Evolutionary conservation across 1,140 invertebrate genomes (phyloP), one percentile per base, ranked within the genome.

Genomic region (Coelopa frigida): DNA sequence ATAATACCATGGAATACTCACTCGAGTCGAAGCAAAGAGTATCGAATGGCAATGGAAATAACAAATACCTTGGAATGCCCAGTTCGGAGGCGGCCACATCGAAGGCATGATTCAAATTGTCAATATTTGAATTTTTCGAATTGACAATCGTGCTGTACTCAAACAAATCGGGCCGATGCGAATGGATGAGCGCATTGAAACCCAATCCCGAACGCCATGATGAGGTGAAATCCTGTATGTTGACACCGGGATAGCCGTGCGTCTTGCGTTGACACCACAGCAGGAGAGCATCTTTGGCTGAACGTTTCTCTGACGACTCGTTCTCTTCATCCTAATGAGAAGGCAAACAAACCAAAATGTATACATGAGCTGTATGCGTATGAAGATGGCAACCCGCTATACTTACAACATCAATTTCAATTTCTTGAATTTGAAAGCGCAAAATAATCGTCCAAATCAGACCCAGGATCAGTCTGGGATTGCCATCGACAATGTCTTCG

Each of bases 201-300:
- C 91, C 94, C 50, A 98, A 76, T 17, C 94, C 94, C 53, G 80
- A 91, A 46, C 92, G 75, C 94, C 94, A 98, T n/a, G 91, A 95
- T 59, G 79, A 87, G 76, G 75, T 81, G 72, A 80, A 80, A 71
- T 79, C 80, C 63, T 87, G 82, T 52, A 96, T 93, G 55, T 89
- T 84, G 31, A 96, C 92, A 43, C 85, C 85, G 44, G 82, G 78
- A 73, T 92, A 92, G 52, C 92, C 94, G 61, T 84, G 87, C 3
- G 95, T 98, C 74, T 97, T 98, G 37, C 94, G 78, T 74, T 99
- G 96, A 65, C 95, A 98, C 96, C 96, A 99, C 37, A 99, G 76
- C 22, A 99, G 73, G 47, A 99, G 72, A 4, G 96, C 96, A 75
- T 99, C 96, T 78, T 98, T 99, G 44, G 95, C 96, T 4, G 94